Conservation (phyloP, 2,888 invertebrate genomes). For the Hydroisotoma schaefferi region DNA sequence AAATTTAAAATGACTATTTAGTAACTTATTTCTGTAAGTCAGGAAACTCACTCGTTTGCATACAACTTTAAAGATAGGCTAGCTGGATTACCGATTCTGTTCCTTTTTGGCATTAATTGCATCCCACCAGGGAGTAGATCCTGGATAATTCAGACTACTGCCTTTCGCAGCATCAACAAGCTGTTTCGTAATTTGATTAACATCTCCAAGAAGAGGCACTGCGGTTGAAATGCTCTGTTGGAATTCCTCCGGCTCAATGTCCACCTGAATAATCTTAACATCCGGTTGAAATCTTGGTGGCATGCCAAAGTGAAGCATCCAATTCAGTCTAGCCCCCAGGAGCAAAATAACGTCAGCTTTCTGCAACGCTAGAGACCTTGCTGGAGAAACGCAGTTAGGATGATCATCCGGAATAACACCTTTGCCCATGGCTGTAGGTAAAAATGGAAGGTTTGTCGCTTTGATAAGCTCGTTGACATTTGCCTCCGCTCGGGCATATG, state of each 20-base stretch:
- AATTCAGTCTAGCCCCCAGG: constrained; percentile 88
- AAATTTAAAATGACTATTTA: constrained; percentile 1
- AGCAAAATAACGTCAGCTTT: constrained; percentile 84
- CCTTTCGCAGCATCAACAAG: constrained; percentile 61
- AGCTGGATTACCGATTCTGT: constrained; percentile 65
- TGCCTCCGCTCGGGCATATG: constrained; percentile 74
- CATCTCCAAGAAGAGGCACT: constrained; percentile 80
- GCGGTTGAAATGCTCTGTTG: constrained; percentile 80
- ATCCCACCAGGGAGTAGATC: constrained; percentile 71
- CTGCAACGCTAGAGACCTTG: constrained; percentile 78
- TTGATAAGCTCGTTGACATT: constrained; percentile 67
- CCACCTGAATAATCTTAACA: constrained; percentile 88
- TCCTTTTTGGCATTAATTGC: constrained; percentile 66
- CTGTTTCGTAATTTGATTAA: constrained; percentile 67
- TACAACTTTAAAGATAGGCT: constrained; percentile 63
- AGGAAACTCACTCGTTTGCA: background rate
- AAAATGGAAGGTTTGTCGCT: constrained; percentile 73
- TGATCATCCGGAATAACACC: constrained; percentile 57
- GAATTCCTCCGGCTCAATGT: constrained; percentile 83
- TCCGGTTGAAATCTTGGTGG: constrained; percentile 75
- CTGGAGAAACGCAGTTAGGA: constrained; percentile 74
- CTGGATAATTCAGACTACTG: constrained; percentile 60
- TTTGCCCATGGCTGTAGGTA: constrained; percentile 91
- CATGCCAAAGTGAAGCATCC: constrained; percentile 96
- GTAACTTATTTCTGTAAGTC: background rate